Conservation (phyloP, 1,140 invertebrate species). For the Armadillidium nasatum region DNA sequence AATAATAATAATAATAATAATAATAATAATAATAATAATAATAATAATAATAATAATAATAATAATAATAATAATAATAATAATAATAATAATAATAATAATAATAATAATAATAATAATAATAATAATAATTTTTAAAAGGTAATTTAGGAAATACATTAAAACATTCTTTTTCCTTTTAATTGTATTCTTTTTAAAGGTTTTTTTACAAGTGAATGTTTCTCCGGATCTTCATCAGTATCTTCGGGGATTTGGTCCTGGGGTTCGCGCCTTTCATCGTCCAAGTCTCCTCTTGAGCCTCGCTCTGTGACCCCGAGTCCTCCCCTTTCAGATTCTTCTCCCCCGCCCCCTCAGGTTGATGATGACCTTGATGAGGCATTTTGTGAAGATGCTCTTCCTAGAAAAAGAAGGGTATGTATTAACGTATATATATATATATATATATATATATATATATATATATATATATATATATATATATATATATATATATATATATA, state of each 20-base stretch:
- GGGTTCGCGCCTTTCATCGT: not conserved
- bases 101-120: too few relatives aligned
- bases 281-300: slow-evolving; percentile 4
- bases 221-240: slow-evolving; percentile 3
- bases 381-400: not conserved
- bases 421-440: slow-evolving; percentile 20
- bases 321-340: slow-evolving; percentile 25
- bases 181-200: not conserved
- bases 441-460: slow-evolving; percentile 26
- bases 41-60: too few relatives aligned
- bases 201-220: not conserved
- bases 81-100: too few relatives aligned
- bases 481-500: slow-evolving; percentile 18
- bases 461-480: slow-evolving; percentile 3
- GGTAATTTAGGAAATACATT: too few relatives aligned
- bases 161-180: too few relatives aligned
- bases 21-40: too few relatives aligned
- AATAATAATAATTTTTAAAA: too few relatives aligned
- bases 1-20: too few relatives aligned
- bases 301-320: slow-evolving; percentile 19
- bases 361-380: slow-evolving; percentile 18
- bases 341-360: slow-evolving; percentile 7
- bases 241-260: slow-evolving; percentile 28
- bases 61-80: too few relatives aligned
- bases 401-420: slow-evolving; percentile 20